Conservation (phyloP, 1,140 invertebrate species). For the Thalassaphorura encarpata region DNA sequence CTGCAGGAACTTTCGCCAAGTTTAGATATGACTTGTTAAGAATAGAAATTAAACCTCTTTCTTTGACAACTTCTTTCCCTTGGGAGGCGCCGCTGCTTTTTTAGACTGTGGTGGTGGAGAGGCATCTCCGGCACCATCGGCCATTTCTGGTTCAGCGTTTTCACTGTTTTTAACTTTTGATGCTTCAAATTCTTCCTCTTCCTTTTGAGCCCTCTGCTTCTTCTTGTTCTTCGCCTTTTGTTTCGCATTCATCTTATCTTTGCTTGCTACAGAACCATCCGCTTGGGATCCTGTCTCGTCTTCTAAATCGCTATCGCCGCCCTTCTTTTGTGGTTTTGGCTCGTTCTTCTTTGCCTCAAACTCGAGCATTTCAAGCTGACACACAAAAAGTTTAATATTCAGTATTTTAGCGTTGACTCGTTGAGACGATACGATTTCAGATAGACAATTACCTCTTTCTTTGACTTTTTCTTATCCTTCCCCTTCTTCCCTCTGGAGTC, state of each 20-base stretch:
- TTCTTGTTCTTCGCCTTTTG: slow-evolving; percentile 4
- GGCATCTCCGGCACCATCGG: neutral
- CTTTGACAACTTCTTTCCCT: slow-evolving; percentile 10
- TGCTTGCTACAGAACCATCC: neutral
- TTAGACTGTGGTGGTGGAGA: neutral
- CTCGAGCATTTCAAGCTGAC: too few relatives aligned
- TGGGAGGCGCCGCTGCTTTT: neutral
- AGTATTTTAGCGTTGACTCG: too few relatives aligned
- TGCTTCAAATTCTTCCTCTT: slow-evolving; percentile 20
- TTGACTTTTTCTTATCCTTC: neutral
- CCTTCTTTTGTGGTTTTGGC: slow-evolving; percentile 11
- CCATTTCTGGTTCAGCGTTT: slow-evolving; percentile 18
- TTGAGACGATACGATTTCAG: neutral
- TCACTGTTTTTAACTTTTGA: slow-evolving; percentile 13
- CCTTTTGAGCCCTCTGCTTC: slow-evolving; percentile 18
- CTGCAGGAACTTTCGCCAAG: too few relatives aligned
- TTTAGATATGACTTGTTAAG: too few relatives aligned
- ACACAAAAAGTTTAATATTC: too few relatives aligned
- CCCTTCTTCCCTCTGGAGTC: neutral
- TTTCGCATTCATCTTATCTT: slow-evolving; percentile 20
- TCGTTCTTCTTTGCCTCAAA: slow-evolving; percentile 1
- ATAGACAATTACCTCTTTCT: neutral
- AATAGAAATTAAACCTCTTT: too few relatives aligned
- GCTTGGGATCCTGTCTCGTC: slow-evolving; percentile 5
- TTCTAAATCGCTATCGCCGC: slow-evolving; percentile 16